Evolutionary conservation across 2,797 vertebrate species (phyloP).

Genomic region (Parauchenoglanis ngamensis): DNA sequence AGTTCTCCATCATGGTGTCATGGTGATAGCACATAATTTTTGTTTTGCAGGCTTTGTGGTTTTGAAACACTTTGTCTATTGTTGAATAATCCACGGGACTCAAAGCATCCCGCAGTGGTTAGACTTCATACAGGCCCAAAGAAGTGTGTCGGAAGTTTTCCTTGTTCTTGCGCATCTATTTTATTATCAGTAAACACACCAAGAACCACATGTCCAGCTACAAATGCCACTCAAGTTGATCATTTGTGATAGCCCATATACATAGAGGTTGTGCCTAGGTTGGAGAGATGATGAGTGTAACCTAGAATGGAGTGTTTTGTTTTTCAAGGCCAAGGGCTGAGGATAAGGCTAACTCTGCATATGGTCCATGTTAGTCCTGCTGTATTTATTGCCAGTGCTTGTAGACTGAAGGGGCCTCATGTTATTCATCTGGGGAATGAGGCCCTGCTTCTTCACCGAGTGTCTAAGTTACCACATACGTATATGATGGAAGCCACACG

Average conservation of each 20-base stretch:
- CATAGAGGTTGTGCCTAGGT: constrained; percentile 25
- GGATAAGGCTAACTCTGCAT: constrained; percentile 58
- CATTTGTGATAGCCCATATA: constrained; percentile 45
- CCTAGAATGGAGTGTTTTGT: constrained; percentile 27
- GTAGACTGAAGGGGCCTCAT: constrained; percentile 62
- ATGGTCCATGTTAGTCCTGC: constrained; percentile 72
- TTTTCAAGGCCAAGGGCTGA: constrained; percentile 29
- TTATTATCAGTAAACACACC: constrained; percentile 38
- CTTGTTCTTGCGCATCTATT: constrained; percentile 34
- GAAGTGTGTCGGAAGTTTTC: constrained; percentile 32
- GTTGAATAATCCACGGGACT: neutral
- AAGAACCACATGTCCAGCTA: constrained; percentile 49
- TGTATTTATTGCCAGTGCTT: constrained; percentile 67
- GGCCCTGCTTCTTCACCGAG: constrained; percentile 11
- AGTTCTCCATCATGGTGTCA: constrained; percentile 26
- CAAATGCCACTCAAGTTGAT: constrained; percentile 43
- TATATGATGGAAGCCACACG: constrained; percentile 34
- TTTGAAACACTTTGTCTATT: constrained; percentile 27
- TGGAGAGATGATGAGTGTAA: constrained; percentile 20
- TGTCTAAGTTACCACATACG: constrained; percentile 39
- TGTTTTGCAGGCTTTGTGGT: constrained; percentile 5
- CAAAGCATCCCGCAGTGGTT: constrained; percentile 6
- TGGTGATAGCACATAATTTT: constrained; percentile 1
- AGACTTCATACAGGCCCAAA: constrained; percentile 6
- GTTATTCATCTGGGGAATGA: constrained; percentile 65